A percentile compares a stretch with the other conserved stretches of the same genome.
These are phyloP conservation scores for Brachionus calyciflorus DNA, from an alignment of 1,140 invertebrate genomes.

Conservation along the genomic window DNA sequence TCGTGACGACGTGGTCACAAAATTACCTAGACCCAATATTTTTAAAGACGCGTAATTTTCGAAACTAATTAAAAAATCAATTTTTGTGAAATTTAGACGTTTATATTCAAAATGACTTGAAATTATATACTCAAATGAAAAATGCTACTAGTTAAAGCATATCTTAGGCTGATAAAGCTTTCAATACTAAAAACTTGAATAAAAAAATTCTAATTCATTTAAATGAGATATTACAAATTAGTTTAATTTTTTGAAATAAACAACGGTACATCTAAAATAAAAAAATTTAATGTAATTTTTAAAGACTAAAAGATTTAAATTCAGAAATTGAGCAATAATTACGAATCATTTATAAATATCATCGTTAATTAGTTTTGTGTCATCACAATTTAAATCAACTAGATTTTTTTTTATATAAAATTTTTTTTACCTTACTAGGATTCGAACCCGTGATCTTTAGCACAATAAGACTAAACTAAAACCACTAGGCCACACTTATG, in stretches of 20 bases:
- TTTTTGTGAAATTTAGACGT: too few species aligned
- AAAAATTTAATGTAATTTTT: neutral
- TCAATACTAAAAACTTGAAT: too few species aligned
- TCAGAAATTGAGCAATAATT: conserved; percentile 46
- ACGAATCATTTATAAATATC: conserved; percentile 27
- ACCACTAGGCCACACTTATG: conserved; percentile 5
- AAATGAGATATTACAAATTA: too few species aligned
- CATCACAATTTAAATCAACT: conserved; percentile 43
- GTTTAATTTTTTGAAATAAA: neutral
- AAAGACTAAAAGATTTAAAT: conserved; percentile 27
- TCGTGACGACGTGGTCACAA: too few species aligned
- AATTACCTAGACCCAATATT: too few species aligned
- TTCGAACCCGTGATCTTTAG: neutral
- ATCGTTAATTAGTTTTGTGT: neutral
- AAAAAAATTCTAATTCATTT: too few species aligned
- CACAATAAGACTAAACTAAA: neutral
- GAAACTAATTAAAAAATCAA: too few species aligned
- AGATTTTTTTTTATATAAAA: neutral
- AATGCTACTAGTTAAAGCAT: too few species aligned
- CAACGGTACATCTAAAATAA: neutral
- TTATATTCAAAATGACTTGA: too few species aligned
- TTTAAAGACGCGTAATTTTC: too few species aligned
- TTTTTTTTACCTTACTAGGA: neutral
- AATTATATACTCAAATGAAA: too few species aligned
- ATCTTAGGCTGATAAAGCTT: too few species aligned